Conservation (phyloP, 2,113 vertebrate genomes). For the Burhinus oedicnemus region DNA sequence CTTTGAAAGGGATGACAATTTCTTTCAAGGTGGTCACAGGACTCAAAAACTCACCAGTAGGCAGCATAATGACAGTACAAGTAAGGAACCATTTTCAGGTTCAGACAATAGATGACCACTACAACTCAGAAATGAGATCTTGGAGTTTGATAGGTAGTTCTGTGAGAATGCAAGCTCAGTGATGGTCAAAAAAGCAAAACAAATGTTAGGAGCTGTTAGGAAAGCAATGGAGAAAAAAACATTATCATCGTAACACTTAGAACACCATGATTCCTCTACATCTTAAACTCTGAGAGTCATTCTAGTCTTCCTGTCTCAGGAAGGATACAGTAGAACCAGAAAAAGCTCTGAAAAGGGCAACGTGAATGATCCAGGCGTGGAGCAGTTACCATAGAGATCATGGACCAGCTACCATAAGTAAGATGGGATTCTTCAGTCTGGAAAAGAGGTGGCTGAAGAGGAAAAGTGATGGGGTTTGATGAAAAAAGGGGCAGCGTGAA, state of each 20-base stretch:
- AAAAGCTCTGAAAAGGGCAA: not conserved
- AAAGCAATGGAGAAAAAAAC: not conserved
- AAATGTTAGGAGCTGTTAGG: not conserved
- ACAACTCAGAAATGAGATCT: not conserved
- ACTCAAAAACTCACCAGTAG: not conserved
- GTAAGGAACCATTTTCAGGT: not conserved
- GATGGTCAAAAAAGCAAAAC: not conserved
- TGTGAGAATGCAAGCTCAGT: not conserved
- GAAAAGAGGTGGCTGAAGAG: not conserved
- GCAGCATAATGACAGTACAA: not conserved
- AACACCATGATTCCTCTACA: not conserved
- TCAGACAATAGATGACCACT: not conserved
- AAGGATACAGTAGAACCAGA: not conserved
- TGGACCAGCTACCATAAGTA: not conserved
- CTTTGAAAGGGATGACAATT: not conserved
- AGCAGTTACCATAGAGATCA: not conserved
- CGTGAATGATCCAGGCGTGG: not conserved
- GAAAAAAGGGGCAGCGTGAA: not conserved
- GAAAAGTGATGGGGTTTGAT: not conserved
- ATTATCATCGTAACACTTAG: not conserved
- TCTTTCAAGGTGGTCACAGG: not conserved
- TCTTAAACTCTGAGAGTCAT: not conserved
- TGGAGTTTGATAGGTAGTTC: not conserved
- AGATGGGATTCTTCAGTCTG: not conserved
- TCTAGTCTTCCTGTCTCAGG: not conserved